Percentiles rank a stretch among this genome's conserved stretches.
phyloP scores from a whole-genome alignment of 23 tunicate genomes.

The Trididemnum nubilum region DNA sequence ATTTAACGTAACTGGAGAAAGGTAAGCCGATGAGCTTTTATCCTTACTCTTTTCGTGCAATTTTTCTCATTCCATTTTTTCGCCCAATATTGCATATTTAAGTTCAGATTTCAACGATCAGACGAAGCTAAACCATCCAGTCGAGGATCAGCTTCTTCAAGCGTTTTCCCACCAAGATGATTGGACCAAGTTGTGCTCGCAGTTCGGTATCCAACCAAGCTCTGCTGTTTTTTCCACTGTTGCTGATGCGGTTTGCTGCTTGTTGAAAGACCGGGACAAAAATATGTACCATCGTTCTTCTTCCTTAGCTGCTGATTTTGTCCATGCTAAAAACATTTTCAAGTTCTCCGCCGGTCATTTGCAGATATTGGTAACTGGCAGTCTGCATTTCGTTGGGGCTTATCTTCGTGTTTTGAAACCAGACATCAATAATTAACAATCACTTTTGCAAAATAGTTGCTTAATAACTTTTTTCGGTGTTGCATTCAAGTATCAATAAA shows the following conservation, averaged over 20 bases:
- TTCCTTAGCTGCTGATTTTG: neutral
- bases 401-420: conserved; percentile 71
- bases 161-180: conserved; percentile 42
- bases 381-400: conserved; percentile 87
- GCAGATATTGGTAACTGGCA: conserved; percentile 80
- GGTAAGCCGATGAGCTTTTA: conserved; percentile 45
- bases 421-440: too few relatives aligned
- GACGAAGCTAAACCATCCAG: conserved; percentile 40
- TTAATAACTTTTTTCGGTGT: too few relatives aligned
- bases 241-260: conserved; percentile 63
- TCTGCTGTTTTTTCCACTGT: conserved; percentile 50
- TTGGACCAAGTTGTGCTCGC: conserved; percentile 44
- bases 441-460: too few relatives aligned
- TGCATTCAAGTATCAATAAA: too few relatives aligned
- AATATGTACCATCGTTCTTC: conserved; percentile 18
- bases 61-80: conserved; percentile 45
- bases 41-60: conserved; percentile 39
- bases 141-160: conserved; percentile 32
- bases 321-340: neutral
- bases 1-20: conserved; percentile 58
- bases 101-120: conserved; percentile 65
- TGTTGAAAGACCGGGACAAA: conserved; percentile 45
- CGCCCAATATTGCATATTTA: conserved; percentile 67
- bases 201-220: neutral
- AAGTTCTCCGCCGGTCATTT: conserved; percentile 26